These are phyloP conservation scores for Eulemur rufifrons DNA, from an alignment of 2,113 vertebrate genomes.

Conservation along the genomic window DNA sequence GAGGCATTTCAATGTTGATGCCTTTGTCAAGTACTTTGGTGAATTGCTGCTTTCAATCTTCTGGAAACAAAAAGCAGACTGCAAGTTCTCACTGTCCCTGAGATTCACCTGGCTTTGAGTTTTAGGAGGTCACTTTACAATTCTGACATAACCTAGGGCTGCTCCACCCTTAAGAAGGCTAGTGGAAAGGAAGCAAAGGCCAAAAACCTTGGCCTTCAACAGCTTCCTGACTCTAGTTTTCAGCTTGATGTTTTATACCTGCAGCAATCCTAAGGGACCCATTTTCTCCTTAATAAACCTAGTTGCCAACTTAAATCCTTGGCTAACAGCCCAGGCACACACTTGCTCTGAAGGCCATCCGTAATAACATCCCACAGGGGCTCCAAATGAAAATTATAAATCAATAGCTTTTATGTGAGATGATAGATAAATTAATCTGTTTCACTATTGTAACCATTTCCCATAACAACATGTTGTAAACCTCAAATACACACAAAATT, in stretches of 20 bases:
- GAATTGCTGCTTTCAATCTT: neutral
- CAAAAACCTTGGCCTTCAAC: neutral
- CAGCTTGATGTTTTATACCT: neutral
- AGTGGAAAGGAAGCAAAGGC: neutral
- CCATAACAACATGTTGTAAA: neutral
- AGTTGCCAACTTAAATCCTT: slow-evolving; percentile 32
- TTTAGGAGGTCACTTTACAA: neutral
- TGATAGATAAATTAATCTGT: neutral
- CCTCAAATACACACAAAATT: neutral
- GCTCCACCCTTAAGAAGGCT: neutral
- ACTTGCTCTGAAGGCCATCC: neutral
- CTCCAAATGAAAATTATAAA: slow-evolving; percentile 37
- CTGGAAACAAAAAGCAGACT: neutral
- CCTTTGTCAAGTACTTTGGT: neutral
- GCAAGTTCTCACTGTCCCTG: neutral
- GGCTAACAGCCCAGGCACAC: neutral
- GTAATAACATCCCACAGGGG: slow-evolving; percentile 7
- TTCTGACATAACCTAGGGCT: neutral
- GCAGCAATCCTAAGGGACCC: neutral
- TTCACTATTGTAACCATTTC: neutral
- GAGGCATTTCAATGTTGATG: neutral
- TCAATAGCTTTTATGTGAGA: neutral
- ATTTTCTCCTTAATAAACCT: slow-evolving; percentile 5
- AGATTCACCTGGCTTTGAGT: neutral
- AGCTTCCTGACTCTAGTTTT: neutral